phyloP scores from a whole-genome alignment of 2,888 invertebrate genomes.

The Epistrophe eligans region DNA sequence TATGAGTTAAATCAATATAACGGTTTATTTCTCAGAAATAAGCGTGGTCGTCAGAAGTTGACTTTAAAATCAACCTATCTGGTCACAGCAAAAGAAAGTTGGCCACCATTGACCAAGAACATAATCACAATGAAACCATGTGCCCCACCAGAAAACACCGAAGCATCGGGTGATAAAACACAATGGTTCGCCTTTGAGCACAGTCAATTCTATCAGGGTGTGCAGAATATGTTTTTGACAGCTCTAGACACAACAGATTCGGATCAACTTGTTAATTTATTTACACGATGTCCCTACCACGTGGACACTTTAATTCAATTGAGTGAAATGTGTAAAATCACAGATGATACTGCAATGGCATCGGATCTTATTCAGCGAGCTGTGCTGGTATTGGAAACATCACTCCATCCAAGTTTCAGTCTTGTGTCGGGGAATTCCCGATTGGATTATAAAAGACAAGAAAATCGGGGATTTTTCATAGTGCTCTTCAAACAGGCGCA shows the following conservation, averaged over 20 bases:
- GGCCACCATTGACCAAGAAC: slow-evolving; percentile 89
- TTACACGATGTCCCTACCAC: slow-evolving; percentile 91
- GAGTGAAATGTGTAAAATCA: slow-evolving; percentile 90
- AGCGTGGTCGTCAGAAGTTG: slow-evolving; percentile 85
- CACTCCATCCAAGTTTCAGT: slow-evolving; percentile 92
- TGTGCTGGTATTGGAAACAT: slow-evolving; percentile 90
- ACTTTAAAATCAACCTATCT: slow-evolving; percentile 88
- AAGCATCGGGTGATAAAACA: slow-evolving; percentile 80
- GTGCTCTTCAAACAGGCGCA: slow-evolving; percentile 92
- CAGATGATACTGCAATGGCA: slow-evolving; percentile 91
- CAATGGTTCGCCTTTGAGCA: slow-evolving; percentile 90
- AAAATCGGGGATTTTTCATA: slow-evolving; percentile 92
- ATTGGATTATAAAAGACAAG: slow-evolving; percentile 91
- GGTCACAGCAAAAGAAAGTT: slow-evolving; percentile 88
- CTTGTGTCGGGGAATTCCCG: slow-evolving; percentile 89
- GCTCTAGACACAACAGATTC: slow-evolving; percentile 92
- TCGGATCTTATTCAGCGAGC: slow-evolving; percentile 92
- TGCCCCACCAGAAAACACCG: slow-evolving; percentile 80
- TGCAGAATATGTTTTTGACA: slow-evolving; percentile 90
- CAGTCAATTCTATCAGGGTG: slow-evolving; percentile 88
- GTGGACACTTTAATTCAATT: slow-evolving; percentile 92
- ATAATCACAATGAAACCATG: slow-evolving; percentile 89
- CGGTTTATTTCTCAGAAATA: slow-evolving; percentile 84
- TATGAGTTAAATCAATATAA: neutral
- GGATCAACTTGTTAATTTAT: slow-evolving; percentile 90